These are phyloP conservation scores for Orthosia gothica DNA, from an alignment of 2,888 invertebrate genomes.

Conservation along the genomic window DNA sequence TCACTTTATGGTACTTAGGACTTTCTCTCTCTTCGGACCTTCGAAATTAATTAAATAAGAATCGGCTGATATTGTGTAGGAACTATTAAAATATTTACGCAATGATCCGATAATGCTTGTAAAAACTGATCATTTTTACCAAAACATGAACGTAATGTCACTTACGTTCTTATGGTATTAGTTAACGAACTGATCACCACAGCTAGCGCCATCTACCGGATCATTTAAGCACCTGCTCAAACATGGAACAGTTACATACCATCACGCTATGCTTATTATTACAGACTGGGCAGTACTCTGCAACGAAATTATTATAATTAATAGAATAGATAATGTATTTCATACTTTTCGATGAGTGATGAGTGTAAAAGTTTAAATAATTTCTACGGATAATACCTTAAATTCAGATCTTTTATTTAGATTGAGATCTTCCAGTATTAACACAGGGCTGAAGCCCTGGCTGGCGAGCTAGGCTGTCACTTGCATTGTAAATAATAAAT, in stretches of 20 bases:
- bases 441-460: neutral
- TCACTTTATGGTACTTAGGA: neutral
- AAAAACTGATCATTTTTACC: neutral
- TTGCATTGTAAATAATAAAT: conserved; percentile 2
- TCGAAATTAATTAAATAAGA: neutral
- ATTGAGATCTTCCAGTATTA: conserved; percentile 18
- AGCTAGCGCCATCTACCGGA: conserved; percentile 29
- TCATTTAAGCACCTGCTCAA: conserved; percentile 50
- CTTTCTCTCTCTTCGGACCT: neutral
- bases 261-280: conserved; percentile 17
- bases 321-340: too few relatives aligned
- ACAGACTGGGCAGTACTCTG: conserved; percentile 33
- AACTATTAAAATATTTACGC: neutral
- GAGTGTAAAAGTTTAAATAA: too few relatives aligned
- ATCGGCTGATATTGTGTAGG: conserved; percentile 9
- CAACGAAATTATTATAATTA: conserved; percentile 38
- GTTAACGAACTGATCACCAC: conserved; percentile 15
- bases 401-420: neutral
- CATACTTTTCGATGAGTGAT: neutral
- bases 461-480: too few relatives aligned
- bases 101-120: neutral
- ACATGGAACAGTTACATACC: conserved; percentile 27
- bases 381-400: neutral
- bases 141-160: neutral
- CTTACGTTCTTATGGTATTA: neutral